Evolutionary conservation across 2,888 invertebrate species (phyloP), one percentile per base, ranked within the genome.

Genomic region (Ctenicera cuprea): DNA sequence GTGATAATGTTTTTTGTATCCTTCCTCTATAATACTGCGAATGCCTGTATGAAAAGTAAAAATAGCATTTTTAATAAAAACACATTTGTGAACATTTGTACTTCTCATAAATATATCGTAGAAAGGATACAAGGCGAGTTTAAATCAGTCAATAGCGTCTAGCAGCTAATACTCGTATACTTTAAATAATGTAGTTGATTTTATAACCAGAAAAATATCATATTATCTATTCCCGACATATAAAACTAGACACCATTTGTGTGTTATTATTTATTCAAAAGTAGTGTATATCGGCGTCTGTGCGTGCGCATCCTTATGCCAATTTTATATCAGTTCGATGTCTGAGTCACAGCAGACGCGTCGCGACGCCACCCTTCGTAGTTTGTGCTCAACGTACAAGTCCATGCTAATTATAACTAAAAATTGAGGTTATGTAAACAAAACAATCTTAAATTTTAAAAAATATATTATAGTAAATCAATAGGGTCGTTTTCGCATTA

Each of bases 361-460:
- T 67, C 72, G 72, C 72, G 72, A 72, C 72, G 72, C 72, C 72
- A 67, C 67, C 72, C 72, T 72, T 67, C 57, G 61, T 48, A 48
- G 71, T 65, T 59, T 62, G 65, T 72, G 61, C 16, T 16, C 50
- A 37, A 33, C 61, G 45, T 62, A 54, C 66, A 12, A 37, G 37
- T 57, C 16, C 65, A 12, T 30, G 54, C 38, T 71, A 66, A 71
- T 71, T 66, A 26, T 37, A 64, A 41, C 43, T 30, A 38, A 50
- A 61, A 7, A 66, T 71, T 71, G 26, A 71, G 71, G 71, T 71
- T 66, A 71, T 71, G 65, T 63, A 66, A 54, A 64, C 54, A 64
- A 64, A 66, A 38, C 64, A 54, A 16, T 30, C 26, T 4, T 48
- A 30, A 16, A 20, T 66, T 22, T n/a, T 37, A 12, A 8, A 54